These are phyloP conservation scores for Nanger granti DNA, from an alignment of 2,113 vertebrate species.

Conservation along the genomic window DNA sequence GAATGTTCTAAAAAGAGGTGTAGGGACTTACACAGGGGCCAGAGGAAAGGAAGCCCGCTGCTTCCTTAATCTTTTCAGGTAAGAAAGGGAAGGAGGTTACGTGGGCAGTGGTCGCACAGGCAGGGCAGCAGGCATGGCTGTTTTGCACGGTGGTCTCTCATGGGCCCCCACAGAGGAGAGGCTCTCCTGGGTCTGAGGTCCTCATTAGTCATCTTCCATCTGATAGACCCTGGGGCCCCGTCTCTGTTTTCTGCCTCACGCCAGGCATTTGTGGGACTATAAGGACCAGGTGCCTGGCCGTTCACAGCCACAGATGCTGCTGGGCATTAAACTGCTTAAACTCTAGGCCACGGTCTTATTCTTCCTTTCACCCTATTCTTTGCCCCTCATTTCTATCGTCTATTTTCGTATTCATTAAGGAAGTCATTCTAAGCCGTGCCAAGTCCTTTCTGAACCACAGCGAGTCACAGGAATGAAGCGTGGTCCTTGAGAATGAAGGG, in stretches of 20 bases:
- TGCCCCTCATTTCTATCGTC: not conserved
- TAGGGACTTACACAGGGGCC: not conserved
- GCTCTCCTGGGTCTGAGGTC: not conserved
- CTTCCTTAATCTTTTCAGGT: not conserved
- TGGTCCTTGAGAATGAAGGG: too few species aligned
- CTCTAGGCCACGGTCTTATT: not conserved
- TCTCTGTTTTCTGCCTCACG: accelerated
- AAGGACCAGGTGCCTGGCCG: accelerated
- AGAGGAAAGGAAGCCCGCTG: not conserved
- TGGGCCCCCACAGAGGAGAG: not conserved
- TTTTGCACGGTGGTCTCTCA: not conserved
- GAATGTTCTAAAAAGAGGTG: not conserved
- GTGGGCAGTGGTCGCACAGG: not conserved
- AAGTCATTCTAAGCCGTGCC: not conserved
- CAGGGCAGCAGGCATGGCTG: not conserved
- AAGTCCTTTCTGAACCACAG: not conserved
- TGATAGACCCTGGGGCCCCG: not conserved
- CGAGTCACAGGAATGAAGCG: not conserved
- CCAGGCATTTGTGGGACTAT: not conserved
- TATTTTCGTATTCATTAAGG: not conserved
- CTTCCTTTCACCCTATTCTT: not conserved
- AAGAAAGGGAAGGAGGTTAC: not conserved
- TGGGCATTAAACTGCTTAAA: not conserved
- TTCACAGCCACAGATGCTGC: accelerated
- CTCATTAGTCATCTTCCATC: not conserved